phyloP scores from a whole-genome alignment of 2,888 invertebrate species.

The Anthrax anthrax region DNA sequence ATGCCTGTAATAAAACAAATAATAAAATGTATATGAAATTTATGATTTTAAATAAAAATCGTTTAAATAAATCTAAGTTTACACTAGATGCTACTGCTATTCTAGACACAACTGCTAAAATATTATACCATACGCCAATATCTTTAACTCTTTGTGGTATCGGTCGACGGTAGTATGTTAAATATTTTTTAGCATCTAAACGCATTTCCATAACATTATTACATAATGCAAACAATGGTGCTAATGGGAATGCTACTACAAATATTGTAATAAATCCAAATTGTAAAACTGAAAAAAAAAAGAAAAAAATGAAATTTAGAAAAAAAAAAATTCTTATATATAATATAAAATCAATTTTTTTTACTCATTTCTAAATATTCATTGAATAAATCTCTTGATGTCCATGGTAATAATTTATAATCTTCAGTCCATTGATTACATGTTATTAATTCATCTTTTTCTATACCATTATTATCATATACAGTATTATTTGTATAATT shows the following conservation, averaged over 20 bases:
- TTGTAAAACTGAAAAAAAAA: conserved; percentile 50
- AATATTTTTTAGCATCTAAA: conserved; percentile 67
- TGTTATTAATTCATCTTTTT: conserved; percentile 34
- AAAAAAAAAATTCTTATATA: not conserved
- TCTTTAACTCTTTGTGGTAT: conserved; percentile 57
- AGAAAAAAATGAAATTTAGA: not conserved
- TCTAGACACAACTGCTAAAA: conserved; percentile 58
- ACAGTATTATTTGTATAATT: conserved; percentile 34
- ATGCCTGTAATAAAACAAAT: conserved; percentile 40
- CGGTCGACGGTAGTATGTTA: conserved; percentile 57
- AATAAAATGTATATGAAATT: not conserved
- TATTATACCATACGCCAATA: conserved; percentile 67
- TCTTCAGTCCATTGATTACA: conserved; percentile 62
- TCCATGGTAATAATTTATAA: conserved; percentile 48
- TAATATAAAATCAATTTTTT: too few relatives aligned
- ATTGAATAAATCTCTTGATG: conserved; percentile 54
- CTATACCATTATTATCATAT: conserved; percentile 14
- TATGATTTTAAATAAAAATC: too few relatives aligned
- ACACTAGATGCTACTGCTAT: conserved; percentile 67
- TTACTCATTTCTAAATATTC: conserved; percentile 82
- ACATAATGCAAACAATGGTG: conserved; percentile 64
- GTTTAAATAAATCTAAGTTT: conserved; percentile 28
- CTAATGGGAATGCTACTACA: conserved; percentile 73
- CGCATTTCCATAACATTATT: conserved; percentile 76
- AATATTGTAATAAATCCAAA: conserved; percentile 78